Evolutionary conservation across 2,113 vertebrate genomes (phyloP).

Genomic region (Sarotherodon lohbergeri): DNA sequence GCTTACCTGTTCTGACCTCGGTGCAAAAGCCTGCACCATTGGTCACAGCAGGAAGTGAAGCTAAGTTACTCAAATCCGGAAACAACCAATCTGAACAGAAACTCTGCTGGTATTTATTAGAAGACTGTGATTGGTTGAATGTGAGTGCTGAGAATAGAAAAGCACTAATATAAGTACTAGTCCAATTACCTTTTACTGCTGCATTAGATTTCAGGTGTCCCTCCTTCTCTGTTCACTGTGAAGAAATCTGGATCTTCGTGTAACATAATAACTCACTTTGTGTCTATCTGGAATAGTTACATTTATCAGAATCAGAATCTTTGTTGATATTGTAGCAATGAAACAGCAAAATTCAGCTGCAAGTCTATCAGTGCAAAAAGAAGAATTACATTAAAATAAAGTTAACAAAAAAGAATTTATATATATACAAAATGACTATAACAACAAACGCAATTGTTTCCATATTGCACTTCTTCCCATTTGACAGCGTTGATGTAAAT

Average conservation of each 20-base stretch:
- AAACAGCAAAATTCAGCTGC: not conserved
- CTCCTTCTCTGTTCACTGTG: not conserved
- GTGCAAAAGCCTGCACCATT: not conserved
- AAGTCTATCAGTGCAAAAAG: not conserved
- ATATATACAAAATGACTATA: not conserved
- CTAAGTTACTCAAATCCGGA: not conserved
- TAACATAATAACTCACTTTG: not conserved
- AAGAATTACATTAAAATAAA: not conserved
- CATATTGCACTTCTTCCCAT: not conserved
- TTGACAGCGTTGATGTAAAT: not conserved
- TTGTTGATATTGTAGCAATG: accelerated
- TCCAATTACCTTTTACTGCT: not conserved
- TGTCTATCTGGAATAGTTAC: not conserved
- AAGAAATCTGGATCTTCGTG: not conserved
- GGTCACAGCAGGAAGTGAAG: not conserved
- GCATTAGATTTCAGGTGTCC: not conserved
- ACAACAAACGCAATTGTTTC: not conserved
- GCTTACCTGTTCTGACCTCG: not conserved
- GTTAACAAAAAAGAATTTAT: accelerated
- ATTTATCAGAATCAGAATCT: not conserved
- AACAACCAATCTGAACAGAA: not conserved
- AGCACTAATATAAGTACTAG: not conserved
- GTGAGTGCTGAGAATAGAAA: not conserved
- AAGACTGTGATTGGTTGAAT: not conserved
- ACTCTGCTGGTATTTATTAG: not conserved